Conservation (phyloP, 2,113 vertebrate genomes). For the Rhinogobius similis region DNA sequence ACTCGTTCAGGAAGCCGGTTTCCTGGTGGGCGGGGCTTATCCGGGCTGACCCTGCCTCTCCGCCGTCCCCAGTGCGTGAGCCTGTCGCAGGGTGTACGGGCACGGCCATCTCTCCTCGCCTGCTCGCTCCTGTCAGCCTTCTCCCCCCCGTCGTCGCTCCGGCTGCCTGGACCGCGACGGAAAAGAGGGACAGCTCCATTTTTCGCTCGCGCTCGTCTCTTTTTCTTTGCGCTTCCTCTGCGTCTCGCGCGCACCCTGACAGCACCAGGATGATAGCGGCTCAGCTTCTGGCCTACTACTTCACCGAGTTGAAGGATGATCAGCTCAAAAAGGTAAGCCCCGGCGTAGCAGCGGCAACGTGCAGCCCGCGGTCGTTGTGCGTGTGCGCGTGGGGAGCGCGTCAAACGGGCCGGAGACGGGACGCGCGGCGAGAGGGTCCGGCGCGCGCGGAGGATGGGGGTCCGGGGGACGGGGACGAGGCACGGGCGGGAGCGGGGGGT, state of each 20-base stretch:
- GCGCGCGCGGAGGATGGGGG: background rate
- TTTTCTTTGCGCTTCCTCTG: constrained; percentile 22
- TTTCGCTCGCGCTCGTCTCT: no score
- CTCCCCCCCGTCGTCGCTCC: no score
- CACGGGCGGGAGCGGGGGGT: background rate
- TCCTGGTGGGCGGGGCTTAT: constrained; percentile 48
- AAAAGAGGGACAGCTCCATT: constrained; percentile 3
- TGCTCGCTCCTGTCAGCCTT: constrained; percentile 21
- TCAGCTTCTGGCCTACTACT: constrained; percentile 97
- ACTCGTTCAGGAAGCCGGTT: constrained; percentile 54
- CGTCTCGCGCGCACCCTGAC: constrained; percentile 38
- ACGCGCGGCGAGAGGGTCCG: no score
- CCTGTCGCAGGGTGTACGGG: constrained; percentile 54
- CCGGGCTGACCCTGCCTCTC: constrained; percentile 34
- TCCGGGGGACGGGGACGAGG: constrained; percentile 14
- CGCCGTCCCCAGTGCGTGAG: constrained; percentile 26
- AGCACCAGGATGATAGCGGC: constrained; percentile 90
- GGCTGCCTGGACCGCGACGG: no score
- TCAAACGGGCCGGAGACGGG: no score
- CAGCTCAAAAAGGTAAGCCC: constrained; percentile 92
- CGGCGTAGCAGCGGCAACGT: background rate
- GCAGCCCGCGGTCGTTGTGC: no score
- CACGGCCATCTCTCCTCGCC: constrained; percentile 32
- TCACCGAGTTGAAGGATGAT: constrained; percentile 96
- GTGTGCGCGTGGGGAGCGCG: no score